Evolutionary conservation across 2,797 vertebrate genomes (phyloP), one percentile per base, ranked within the genome.

Genomic region (Microhierax caerulescens): DNA sequence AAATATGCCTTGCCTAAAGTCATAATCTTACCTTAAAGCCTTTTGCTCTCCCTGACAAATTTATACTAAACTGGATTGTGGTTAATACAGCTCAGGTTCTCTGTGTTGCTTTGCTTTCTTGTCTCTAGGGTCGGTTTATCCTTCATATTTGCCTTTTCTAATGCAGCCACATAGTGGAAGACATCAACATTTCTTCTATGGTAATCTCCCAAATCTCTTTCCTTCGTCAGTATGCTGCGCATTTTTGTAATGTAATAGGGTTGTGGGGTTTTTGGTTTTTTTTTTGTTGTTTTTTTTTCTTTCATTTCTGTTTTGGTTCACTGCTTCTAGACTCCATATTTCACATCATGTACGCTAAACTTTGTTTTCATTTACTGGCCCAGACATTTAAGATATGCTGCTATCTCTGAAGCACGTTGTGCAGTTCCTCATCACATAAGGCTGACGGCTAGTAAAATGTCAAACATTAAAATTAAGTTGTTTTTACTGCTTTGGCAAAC

Each of bases 11-110:
- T 92, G 57, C 81, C 61, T 88, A n/a, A 94, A 91, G 64, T 93
- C 30, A 67, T 91, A 96, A 94, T 95, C 94, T 96, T 91, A 83
- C 78, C 86, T 95, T 93, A 96, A 93, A 93, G 75, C 75, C 84
- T 90, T 95, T 81, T 96, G 60, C 18, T 94, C 57, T 88, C 45
- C 39, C 78, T 94, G 78, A 80, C 72, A 94, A 96, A 85, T 96
- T 94, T 93, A 54, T 75, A 70, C 70, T 94, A 95, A 94, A 87
- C 80, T 89, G 80, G 80, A 95, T 82, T 89, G 88, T 63, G 75
- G 84, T 93, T 95, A 95, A 96, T 95, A 96, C 60, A 95, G 56
- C 88, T 96, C 30, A 39, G 69, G 80, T 94, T 93, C 77, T 86
- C 45, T 30, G 37, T 47, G 69, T 74, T 93, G 70, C 80, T 92